Evolutionary conservation across 2,113 vertebrate species (phyloP), one percentile per base, ranked within the genome.

Genomic region (Cricetomys ansorgei): DNA sequence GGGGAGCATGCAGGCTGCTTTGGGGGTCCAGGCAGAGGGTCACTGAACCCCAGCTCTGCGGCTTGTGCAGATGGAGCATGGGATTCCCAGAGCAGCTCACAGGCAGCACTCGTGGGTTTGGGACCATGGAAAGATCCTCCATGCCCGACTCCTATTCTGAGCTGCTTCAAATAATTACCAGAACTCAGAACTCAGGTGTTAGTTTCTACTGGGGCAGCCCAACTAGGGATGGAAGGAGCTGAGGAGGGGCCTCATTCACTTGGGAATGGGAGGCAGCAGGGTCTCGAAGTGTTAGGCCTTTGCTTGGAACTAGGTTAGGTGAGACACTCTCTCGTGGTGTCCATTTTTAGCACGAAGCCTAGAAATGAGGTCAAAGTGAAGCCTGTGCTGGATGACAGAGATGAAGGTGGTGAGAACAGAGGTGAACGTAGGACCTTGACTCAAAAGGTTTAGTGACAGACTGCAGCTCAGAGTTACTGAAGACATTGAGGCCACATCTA

Each of bases 21-120:
- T 0, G 2, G 45, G 40, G 7, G 23, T 40, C 27, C 72, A 34
- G 16, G 12, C 2, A 15, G 43, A 64, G 87, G 7, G 76, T 6
- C 45, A 16, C n/a, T 1, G 0, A 59, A 4, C 27, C 29, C 1
- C 29, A 17, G 5, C 0, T 11, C 3, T 75, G 5, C 10, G 13
- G 50, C 40, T 4, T 57, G 31, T 53, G 48, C 11, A 69, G 48
- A 64, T 2, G 29, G 43, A 15, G 50, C n/a, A 0, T 23, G 0
- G 3, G 9, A 29, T 43, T 70, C 64, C 15, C 4, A 10, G 48
- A 48, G 67, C 13, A 6, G 16, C 19, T 81, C 45, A 43, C 81
- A 48, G 40, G 77, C 27, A 62, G n/a, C 55, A 15, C 16, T 48
- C 64, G 37, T 0, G n/a, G 81, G 23, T 59, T 43, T 43, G 45